Percentiles rank a stretch among this genome's conserved stretches.
phyloP scores from a whole-genome alignment of 2,797 vertebrate genomes.

The Smutsia temminckii region DNA sequence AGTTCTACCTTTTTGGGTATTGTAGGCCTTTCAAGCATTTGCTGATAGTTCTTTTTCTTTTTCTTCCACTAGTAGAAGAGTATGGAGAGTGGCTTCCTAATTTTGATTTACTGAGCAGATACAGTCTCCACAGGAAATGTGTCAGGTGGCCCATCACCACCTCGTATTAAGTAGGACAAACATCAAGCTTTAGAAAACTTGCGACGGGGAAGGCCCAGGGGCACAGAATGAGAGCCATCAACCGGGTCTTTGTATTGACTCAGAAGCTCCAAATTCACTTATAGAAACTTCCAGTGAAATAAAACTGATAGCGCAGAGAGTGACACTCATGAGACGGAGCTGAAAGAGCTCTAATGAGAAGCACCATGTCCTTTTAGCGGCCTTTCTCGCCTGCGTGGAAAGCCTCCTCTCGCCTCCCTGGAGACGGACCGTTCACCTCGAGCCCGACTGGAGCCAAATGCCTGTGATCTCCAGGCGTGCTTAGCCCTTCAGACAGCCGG shows the following conservation, averaged over 20 bases:
- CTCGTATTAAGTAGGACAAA: background rate
- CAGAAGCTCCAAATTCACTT: background rate
- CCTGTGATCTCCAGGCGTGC: background rate
- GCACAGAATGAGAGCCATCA: background rate
- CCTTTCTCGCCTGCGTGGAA: background rate
- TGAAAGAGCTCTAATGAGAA: background rate
- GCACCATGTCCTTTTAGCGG: background rate
- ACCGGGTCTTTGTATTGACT: background rate
- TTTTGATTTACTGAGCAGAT: background rate
- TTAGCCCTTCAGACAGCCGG: conserved; percentile 39
- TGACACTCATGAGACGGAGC: background rate
- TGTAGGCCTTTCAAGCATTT: background rate
- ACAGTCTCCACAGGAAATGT: background rate
- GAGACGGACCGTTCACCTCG: conserved; percentile 13
- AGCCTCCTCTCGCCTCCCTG: background rate
- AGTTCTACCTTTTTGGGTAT: conserved; percentile 1
- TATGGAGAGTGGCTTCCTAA: background rate
- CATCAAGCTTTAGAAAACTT: background rate
- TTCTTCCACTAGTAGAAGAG: background rate
- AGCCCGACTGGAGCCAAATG: background rate
- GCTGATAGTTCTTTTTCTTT: background rate
- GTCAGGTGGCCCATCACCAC: background rate
- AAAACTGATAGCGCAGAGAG: background rate
- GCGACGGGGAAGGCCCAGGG: background rate
- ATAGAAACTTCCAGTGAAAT: background rate